Conservation (phyloP, 2,113 vertebrate genomes). For the Camelus bactrianus region DNA sequence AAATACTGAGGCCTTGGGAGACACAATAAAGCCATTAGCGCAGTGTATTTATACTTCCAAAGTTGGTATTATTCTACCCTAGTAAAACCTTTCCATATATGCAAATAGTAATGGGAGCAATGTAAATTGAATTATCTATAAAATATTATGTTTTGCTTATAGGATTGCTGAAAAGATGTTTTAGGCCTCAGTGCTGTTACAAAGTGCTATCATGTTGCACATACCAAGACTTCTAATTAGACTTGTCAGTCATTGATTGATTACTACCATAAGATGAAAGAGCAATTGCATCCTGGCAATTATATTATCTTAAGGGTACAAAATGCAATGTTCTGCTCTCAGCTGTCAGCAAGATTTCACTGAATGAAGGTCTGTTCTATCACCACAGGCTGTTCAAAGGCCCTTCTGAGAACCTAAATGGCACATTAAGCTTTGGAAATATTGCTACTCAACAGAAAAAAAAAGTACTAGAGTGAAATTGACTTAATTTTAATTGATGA, state of each 20-base stretch:
- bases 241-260: conserved; percentile 89
- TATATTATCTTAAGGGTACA: conserved; percentile 86
- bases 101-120: conserved; percentile 73
- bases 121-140: conserved; percentile 80
- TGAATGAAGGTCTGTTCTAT: conserved; percentile 77
- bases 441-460: conserved; percentile 71
- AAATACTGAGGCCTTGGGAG: conserved; percentile 77
- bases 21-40: conserved; percentile 62
- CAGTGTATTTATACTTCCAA: conserved; percentile 69
- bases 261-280: conserved; percentile 81
- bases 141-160: conserved; percentile 72
- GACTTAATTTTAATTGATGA: conserved; percentile 61
- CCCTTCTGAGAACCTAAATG: conserved; percentile 79
- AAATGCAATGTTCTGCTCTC: conserved; percentile 78
- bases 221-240: conserved; percentile 88
- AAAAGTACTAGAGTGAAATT: conserved; percentile 40
- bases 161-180: conserved; percentile 75
- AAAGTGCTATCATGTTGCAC: conserved; percentile 80
- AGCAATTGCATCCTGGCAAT: conserved; percentile 81
- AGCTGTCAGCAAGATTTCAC: conserved; percentile 85
- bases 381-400: conserved; percentile 81
- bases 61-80: conserved; percentile 55
- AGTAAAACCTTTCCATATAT: conserved; percentile 77
- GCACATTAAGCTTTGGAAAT: conserved; percentile 73
- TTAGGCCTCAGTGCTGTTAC: conserved; percentile 80